Conservation (phyloP, 2,113 vertebrate genomes). For the Gopherus evgoodei region DNA sequence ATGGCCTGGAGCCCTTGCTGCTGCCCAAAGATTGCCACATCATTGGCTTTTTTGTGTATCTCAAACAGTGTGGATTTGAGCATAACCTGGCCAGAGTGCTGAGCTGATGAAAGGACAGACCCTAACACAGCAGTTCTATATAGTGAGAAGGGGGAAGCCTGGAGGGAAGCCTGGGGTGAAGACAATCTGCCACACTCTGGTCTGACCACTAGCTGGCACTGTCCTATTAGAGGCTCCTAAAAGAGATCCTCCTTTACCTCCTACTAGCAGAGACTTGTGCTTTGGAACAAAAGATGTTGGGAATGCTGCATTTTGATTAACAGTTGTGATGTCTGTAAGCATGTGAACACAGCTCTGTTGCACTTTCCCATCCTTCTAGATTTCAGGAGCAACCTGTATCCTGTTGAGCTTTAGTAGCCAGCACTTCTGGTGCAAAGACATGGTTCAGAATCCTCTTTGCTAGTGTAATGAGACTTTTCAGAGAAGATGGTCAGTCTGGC, state of each 20-base stretch:
- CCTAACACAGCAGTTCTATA: not conserved
- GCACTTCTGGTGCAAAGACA: not conserved
- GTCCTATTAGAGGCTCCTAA: accelerated
- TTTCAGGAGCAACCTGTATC: not conserved
- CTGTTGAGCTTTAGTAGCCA: not conserved
- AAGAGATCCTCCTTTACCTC: not conserved
- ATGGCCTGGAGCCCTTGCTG: not conserved
- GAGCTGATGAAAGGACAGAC: not conserved
- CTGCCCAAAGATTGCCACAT: not conserved
- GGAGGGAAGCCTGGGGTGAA: not conserved
- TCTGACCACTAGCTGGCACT: not conserved
- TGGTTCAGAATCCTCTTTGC: not conserved
- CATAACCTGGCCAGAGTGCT: not conserved
- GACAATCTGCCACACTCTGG: not conserved
- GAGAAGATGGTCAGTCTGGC: not conserved
- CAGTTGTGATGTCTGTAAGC: not conserved
- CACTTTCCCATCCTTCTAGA: not conserved
- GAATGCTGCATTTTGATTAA: not conserved
- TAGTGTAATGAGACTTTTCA: not conserved
- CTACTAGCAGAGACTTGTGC: not conserved
- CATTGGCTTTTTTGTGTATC: not conserved
- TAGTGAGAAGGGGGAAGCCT: not conserved
- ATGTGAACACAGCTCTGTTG: not conserved
- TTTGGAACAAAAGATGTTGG: not conserved
- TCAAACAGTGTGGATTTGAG: not conserved